Evolutionary conservation across 2,113 vertebrate species (phyloP), one percentile per base, ranked within the genome.

Genomic region (Eclectus roratus): DNA sequence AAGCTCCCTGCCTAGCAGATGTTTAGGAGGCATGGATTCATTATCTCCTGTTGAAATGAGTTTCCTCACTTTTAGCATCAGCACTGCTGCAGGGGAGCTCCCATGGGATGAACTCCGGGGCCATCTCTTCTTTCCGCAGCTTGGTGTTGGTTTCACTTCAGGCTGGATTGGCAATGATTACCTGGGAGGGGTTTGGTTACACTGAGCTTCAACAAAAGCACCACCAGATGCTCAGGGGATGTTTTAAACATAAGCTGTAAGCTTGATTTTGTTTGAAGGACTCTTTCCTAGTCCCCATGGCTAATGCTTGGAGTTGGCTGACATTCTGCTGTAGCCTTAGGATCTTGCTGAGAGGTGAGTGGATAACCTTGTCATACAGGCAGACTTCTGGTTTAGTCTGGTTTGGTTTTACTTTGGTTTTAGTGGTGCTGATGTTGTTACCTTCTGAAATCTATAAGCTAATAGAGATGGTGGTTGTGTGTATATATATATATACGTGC

Each of bases 181-280:
- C 73, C 80, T 68, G 50, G 23, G 3, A 88, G 72, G 93, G 93
- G 33, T 92, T 79, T 66, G 43, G 91, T 97, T 97, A 92, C 97
- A 13, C 13, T 27, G 69, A 39, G 61, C 94, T 55, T 25, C 53
- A 3, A 33, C 68, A 85, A 50, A 94, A 65, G 56, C 82, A 83
- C 24, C 8, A 2, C 28, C 52, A 68, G 82, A 0, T 7, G 64
- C 86, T 88, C 24, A 6, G 39, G 88, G 7, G 74, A 44, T 19
- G 1, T 21, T 84, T 49, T 13, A 21, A 78, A 10, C 10, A 2
- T 3, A 10, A 66, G 2, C 35, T 56, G 49, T 21, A 83, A 50
- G 35, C 17, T 29, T n/a, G 69, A 31, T 33, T 20, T 10, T 13
- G 5, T 27, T 39, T 9, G 4, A 49, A 68, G 53, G 60, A 2